Conservation (phyloP, 2,888 invertebrate genomes). For the Dichetophora obliterata region DNA sequence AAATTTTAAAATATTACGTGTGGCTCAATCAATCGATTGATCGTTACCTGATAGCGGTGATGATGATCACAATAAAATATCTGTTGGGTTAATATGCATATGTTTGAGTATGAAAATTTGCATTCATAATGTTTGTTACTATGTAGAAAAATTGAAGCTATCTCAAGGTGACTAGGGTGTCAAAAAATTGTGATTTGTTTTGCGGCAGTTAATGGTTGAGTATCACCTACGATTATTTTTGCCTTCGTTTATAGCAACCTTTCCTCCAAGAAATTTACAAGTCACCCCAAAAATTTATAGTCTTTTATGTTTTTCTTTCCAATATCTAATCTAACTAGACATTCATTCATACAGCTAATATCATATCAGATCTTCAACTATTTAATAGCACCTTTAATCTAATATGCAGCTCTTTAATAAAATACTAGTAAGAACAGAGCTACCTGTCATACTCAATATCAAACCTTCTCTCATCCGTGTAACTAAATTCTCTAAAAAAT, state of each 20-base stretch:
- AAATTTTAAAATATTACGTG: slow-evolving; percentile 40
- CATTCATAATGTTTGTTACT: slow-evolving; percentile 29
- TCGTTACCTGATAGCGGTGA: slow-evolving; percentile 49
- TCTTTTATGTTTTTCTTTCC: neutral
- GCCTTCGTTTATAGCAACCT: too few species aligned
- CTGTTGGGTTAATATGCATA: slow-evolving; percentile 16
- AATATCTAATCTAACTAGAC: neutral
- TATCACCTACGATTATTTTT: too few species aligned
- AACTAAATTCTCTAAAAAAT: too few species aligned
- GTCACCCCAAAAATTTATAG: too few species aligned
- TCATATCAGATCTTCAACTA: neutral
- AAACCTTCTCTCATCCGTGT: too few species aligned
- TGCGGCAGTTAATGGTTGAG: too few species aligned
- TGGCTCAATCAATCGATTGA: slow-evolving; percentile 56
- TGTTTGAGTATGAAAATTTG: neutral
- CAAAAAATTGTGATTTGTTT: neutral
- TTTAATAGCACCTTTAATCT: neutral
- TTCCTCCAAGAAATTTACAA: too few species aligned
- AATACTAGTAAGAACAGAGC: neutral
- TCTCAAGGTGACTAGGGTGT: too few species aligned
- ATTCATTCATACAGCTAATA: neutral
- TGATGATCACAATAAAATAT: slow-evolving; percentile 59
- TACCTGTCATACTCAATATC: neutral
- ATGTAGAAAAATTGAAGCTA: neutral
- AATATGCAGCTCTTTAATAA: neutral